Evolutionary conservation across 2,797 vertebrate genomes (phyloP).

Genomic region (Antennarius maculatus): DNA sequence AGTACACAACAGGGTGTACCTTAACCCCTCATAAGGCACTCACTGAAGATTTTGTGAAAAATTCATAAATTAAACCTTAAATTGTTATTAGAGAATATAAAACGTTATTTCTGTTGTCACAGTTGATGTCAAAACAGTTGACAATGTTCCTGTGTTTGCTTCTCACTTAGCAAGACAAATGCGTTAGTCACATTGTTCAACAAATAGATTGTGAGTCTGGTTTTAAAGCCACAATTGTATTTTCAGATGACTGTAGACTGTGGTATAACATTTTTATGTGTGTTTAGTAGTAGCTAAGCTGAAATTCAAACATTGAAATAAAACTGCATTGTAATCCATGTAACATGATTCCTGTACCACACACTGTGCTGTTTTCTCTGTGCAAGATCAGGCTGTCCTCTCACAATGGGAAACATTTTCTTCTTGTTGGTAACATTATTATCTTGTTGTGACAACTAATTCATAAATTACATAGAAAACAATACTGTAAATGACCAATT

Average conservation of each 20-base stretch:
- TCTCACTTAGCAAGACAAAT: conserved; percentile 1
- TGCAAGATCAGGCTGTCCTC: conserved; percentile 22
- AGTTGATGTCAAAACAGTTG: conserved; percentile 9
- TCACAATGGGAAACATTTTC: neutral
- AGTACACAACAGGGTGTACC: conserved; percentile 18
- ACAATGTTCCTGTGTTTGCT: conserved; percentile 19
- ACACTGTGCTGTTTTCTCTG: conserved; percentile 17
- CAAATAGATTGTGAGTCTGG: neutral
- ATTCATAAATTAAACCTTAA: too few species aligned
- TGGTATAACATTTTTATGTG: too few species aligned
- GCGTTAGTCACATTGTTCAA: neutral
- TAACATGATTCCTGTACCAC: neutral
- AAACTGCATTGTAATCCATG: neutral
- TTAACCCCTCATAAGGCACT: too few species aligned
- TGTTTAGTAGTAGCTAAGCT: neutral
- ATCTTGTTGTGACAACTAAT: neutral
- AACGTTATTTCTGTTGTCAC: neutral
- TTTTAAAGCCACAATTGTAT: neutral
- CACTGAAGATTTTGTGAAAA: too few species aligned
- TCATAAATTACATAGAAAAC: neutral
- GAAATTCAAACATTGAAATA: neutral
- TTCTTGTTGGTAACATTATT: neutral
- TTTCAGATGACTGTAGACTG: neutral
- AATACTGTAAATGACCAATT: neutral
- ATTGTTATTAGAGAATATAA: too few species aligned